These are phyloP conservation scores for Mycteria americana DNA, from an alignment of 2,797 vertebrate genomes.

Conservation along the genomic window DNA sequence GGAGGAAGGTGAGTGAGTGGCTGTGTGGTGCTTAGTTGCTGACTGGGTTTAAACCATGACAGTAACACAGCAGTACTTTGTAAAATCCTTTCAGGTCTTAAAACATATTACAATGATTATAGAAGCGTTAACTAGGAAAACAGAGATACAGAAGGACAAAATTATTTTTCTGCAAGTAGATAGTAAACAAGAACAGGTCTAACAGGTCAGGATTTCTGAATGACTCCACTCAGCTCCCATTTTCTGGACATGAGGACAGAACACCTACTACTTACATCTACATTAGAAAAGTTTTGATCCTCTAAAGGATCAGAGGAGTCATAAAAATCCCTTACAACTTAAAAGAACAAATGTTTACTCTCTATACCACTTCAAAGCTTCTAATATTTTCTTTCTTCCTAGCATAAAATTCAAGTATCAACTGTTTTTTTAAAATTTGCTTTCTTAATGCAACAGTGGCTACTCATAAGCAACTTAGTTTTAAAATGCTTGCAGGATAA, in stretches of 20 bases:
- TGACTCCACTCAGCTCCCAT: conserved; percentile 25
- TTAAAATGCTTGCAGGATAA: not conserved
- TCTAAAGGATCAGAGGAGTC: not conserved
- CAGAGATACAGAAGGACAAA: not conserved
- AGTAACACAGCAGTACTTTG: not conserved
- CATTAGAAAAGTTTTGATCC: not conserved
- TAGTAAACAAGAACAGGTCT: not conserved
- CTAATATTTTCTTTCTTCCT: not conserved
- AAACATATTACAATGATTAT: not conserved
- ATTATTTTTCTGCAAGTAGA: not conserved
- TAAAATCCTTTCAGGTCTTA: not conserved
- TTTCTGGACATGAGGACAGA: not conserved
- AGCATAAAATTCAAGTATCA: not conserved
- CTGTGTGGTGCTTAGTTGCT: too few relatives aligned
- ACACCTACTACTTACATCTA: not conserved
- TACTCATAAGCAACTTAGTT: not conserved
- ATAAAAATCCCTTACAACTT: not conserved
- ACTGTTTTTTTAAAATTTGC: not conserved
- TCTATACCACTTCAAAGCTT: not conserved
- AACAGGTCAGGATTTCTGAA: not conserved
- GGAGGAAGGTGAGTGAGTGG: too few relatives aligned
- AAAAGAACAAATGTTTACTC: not conserved
- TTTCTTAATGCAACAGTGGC: not conserved
- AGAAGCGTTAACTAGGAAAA: not conserved
- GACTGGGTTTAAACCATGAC: too few relatives aligned